phyloP scores from a whole-genome alignment of 2,797 vertebrate genomes.

The Pogonophryne albipinna region DNA sequence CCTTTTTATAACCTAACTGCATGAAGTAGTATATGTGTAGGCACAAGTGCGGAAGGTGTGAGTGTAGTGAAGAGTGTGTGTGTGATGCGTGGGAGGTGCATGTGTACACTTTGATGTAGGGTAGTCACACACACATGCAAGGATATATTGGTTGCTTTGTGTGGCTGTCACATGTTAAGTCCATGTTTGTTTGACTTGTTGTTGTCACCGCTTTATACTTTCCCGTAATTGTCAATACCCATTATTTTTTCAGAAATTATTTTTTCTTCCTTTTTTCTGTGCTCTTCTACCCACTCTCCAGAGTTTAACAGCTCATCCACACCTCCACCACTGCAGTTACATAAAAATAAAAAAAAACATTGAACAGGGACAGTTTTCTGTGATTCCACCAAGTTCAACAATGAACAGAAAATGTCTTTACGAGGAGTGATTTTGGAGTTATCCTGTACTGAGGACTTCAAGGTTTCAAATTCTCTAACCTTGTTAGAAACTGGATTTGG shows the following conservation, averaged over 20 bases:
- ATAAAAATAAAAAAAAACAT: slow-evolving; percentile 44
- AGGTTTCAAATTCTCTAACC: neutral
- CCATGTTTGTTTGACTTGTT: slow-evolving; percentile 44
- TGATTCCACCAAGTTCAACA: slow-evolving; percentile 41
- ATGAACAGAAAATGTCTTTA: slow-evolving; percentile 8
- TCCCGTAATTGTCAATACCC: slow-evolving; percentile 17
- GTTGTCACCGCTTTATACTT: slow-evolving; percentile 16
- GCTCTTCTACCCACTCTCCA: slow-evolving; percentile 55
- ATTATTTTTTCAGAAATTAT: slow-evolving; percentile 44
- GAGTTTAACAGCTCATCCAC: slow-evolving; percentile 53
- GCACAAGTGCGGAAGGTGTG: slow-evolving; percentile 69
- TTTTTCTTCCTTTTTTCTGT: slow-evolving; percentile 35
- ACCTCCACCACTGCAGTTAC: slow-evolving; percentile 60
- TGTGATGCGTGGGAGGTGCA: slow-evolving; percentile 60
- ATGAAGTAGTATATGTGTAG: slow-evolving; percentile 60
- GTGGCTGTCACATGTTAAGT: slow-evolving; percentile 59
- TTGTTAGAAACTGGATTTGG: neutral
- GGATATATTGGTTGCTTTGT: slow-evolving; percentile 45
- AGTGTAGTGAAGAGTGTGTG: slow-evolving; percentile 66
- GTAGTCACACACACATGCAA: slow-evolving; percentile 2
- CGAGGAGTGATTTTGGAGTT: slow-evolving; percentile 1
- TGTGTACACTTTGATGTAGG: slow-evolving; percentile 47
- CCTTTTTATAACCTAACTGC: slow-evolving; percentile 48
- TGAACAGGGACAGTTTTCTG: slow-evolving; percentile 51
- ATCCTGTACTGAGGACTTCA: neutral